A percentile compares a stretch with the other conserved stretches of the same genome.
phyloP scores from a whole-genome alignment of 2,888 invertebrate genomes.

The Isoperla grammatica region DNA sequence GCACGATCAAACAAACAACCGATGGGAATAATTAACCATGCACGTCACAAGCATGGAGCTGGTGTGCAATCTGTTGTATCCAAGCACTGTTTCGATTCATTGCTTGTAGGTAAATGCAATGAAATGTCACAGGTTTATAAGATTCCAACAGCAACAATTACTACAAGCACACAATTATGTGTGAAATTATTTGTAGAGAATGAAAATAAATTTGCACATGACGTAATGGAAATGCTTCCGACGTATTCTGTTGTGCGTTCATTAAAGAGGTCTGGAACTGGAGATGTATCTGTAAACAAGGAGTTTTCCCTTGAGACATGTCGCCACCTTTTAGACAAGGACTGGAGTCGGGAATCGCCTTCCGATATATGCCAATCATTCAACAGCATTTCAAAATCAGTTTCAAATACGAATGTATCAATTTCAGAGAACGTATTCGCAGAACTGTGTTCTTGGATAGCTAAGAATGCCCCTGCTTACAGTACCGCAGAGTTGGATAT shows the following conservation, averaged over 20 bases:
- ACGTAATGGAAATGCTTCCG: conserved; percentile 17
- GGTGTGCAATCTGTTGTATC: no score
- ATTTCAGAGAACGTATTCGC: conserved; percentile 15
- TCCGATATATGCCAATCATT: conserved; percentile 13
- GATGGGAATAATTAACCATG: no score
- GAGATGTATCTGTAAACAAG: not conserved
- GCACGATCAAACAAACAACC: no score
- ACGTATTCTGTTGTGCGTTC: conserved; percentile 12
- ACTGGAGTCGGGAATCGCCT: conserved; percentile 18
- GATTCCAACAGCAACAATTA: not conserved
- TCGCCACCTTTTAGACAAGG: not conserved
- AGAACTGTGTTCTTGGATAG: conserved; percentile 32
- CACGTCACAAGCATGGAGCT: no score
- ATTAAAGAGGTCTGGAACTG: not conserved
- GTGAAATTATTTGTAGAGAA: conserved; percentile 3
- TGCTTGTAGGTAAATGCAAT: no score
- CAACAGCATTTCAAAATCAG: conserved; percentile 12
- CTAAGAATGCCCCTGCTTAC: conserved; percentile 51
- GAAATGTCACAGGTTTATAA: no score
- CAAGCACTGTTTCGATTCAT: no score
- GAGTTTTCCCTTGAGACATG: not conserved
- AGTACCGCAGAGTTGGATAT: conserved; percentile 52
- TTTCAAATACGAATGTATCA: not conserved
- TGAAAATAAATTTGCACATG: conserved; percentile 24
- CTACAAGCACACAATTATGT: not conserved